Evolutionary conservation across 2,888 invertebrate genomes (phyloP).

Genomic region (Synergus gifuensis): DNA sequence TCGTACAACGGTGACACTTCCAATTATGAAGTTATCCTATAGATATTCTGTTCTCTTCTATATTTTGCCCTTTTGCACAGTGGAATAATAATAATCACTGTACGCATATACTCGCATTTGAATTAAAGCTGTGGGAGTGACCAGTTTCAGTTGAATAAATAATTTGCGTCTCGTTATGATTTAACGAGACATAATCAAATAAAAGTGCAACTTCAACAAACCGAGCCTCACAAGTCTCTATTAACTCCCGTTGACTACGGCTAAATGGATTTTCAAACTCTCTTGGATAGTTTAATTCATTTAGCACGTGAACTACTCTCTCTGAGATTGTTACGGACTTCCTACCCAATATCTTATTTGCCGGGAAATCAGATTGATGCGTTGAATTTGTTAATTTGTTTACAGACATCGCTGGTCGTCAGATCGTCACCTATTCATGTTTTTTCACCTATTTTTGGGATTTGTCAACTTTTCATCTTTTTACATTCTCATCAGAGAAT

Average conservation of each 20-base stretch:
- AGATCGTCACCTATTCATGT: no score
- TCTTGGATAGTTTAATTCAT: conserved; percentile 23
- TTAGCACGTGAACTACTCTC: conserved; percentile 28
- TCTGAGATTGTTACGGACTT: conserved; percentile 27
- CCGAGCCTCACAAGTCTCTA: conserved; percentile 27
- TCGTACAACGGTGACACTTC: not conserved
- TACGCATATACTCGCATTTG: not conserved
- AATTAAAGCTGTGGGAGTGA: not conserved
- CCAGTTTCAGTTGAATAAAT: conserved; percentile 9
- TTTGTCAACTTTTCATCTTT: no score
- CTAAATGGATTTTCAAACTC: conserved; percentile 34
- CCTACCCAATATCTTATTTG: not conserved
- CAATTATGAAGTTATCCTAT: not conserved
- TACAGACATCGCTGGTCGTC: no score
- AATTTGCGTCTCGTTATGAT: conserved; percentile 29
- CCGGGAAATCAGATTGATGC: not conserved
- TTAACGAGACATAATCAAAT: conserved; percentile 41
- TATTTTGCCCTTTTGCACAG: not conserved
- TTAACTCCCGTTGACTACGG: conserved; percentile 26
- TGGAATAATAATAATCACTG: not conserved
- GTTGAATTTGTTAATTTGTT: not conserved
- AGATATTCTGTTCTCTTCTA: not conserved
- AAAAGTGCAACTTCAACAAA: conserved; percentile 27
- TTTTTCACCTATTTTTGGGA: no score
- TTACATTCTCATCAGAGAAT: no score